Evolutionary conservation across 2,113 vertebrate genomes (phyloP).

Genomic region (Hucho hucho): DNA sequence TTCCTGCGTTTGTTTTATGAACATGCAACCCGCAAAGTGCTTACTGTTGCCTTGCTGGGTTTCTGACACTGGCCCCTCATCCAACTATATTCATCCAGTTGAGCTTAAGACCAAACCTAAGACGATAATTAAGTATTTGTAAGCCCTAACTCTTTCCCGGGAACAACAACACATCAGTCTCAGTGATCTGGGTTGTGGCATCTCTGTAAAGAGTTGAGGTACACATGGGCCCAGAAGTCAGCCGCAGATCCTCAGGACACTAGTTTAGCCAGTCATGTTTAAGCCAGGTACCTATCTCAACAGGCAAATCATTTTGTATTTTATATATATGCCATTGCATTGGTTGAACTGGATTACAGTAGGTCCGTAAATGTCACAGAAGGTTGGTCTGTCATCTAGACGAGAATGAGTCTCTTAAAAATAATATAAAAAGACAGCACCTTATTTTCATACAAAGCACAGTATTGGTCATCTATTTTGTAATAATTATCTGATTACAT

Average conservation of each 20-base stretch:
- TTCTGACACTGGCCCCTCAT: background rate
- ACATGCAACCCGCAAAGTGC: background rate
- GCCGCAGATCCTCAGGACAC: background rate
- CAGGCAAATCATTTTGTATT: background rate
- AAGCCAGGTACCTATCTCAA: background rate
- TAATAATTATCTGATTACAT: background rate
- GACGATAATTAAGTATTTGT: background rate
- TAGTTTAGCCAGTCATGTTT: background rate
- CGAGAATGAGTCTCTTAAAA: background rate
- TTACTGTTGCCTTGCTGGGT: background rate
- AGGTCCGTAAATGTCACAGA: background rate
- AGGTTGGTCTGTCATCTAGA: background rate
- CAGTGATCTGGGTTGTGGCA: background rate
- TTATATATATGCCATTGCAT: background rate
- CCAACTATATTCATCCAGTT: background rate
- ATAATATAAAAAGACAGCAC: background rate
- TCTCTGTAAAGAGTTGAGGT: background rate
- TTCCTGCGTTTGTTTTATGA: background rate
- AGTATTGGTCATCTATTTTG: background rate
- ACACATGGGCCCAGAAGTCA: background rate
- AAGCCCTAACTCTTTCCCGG: background rate
- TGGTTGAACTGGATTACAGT: background rate
- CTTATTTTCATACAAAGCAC: slow-evolving; percentile 6
- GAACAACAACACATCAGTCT: no score
- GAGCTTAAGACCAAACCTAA: background rate